Evolutionary conservation across 2,113 vertebrate genomes (phyloP).

Genomic region (Cynocephalus volans): DNA sequence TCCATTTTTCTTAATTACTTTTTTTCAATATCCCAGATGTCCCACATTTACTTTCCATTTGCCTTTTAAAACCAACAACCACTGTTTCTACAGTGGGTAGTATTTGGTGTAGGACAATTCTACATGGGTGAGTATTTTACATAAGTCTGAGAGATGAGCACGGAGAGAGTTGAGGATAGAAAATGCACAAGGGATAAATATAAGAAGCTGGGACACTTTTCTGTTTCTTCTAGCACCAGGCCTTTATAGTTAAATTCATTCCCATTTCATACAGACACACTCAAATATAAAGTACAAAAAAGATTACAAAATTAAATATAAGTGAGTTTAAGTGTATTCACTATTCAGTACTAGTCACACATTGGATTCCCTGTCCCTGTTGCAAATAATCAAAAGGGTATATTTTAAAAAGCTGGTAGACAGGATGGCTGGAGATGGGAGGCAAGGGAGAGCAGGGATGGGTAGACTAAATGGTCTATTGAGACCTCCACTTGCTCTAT

Average conservation of each 20-base stretch:
- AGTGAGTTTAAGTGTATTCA: background rate
- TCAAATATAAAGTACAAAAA: slow-evolving; percentile 57
- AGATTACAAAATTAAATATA: slow-evolving; percentile 63
- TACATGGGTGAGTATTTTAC: background rate
- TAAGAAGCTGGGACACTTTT: slow-evolving; percentile 30
- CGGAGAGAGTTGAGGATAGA: background rate
- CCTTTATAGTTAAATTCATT: slow-evolving; percentile 63
- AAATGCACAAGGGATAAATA: background rate
- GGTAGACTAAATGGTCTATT: slow-evolving; percentile 34
- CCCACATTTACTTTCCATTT: slow-evolving; percentile 14
- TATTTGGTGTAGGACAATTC: background rate
- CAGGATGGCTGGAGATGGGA: slow-evolving; percentile 21
- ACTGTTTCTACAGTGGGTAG: background rate
- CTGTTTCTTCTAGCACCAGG: slow-evolving; percentile 26
- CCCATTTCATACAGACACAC: background rate
- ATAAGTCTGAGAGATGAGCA: slow-evolving; percentile 56
- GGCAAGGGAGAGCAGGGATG: background rate
- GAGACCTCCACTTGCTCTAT: slow-evolving; percentile 24
- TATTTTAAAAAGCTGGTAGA: slow-evolving; percentile 53
- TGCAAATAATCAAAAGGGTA: slow-evolving; percentile 59
- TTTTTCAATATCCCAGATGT: background rate
- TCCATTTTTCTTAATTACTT: slow-evolving; percentile 25
- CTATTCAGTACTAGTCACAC: background rate
- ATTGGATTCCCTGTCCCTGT: slow-evolving; percentile 10
- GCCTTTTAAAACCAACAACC: slow-evolving; percentile 34